Evolutionary conservation across 2,797 vertebrate genomes (phyloP), one percentile per base, ranked within the genome.

Genomic region (Apogon hyalosoma): DNA sequence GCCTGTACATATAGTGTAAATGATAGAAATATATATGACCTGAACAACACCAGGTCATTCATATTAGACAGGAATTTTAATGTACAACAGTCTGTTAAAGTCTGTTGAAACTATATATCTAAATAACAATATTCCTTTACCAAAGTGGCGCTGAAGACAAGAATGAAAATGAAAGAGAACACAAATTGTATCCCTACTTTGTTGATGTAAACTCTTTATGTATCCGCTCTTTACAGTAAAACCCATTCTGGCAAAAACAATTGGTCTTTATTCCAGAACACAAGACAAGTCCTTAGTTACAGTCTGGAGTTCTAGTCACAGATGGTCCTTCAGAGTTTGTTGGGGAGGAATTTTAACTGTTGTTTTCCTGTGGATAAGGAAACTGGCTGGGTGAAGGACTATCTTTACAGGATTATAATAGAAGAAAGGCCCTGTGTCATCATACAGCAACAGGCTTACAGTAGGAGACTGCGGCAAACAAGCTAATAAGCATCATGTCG

Each of bases 321-420:
- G 33, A 36, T 36, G 33, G 33, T 36, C 7, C 7, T 10, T 36
- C 33, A 36, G 33, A 36, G 33, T 36, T 36, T 36, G 33, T 36
- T 36, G 33, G 33, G 33, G 9, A 58, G 42, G 54, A 38, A 52
- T 19, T 67, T 48, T 45, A 54, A 49, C 39, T 31, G 28, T 24
- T 24, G 47, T 52, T 69, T 39, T 36, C 36, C 49, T 3, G 11
- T 54, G 19, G 57, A 63, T 15, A 57, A 50, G 3, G n/a, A 66
- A 28, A 36, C 19, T 16, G 28, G 14, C 9, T 50, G 24, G 40
- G 21, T 33, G 38, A 69, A 38, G 49, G 54, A 5, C 46, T 11
- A 13, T 42, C n/a, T 63, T n/a, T 69, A 50, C 59, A 28, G 42
- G n/a, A 63, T 69, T 69, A n/a, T 31, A 48, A 14, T 16, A 47